A percentile compares a stretch with the other conserved stretches of the same genome.
Conservation (phyloP, 2,113 vertebrate genomes). For the Ammospiza caudacuta region DNA sequence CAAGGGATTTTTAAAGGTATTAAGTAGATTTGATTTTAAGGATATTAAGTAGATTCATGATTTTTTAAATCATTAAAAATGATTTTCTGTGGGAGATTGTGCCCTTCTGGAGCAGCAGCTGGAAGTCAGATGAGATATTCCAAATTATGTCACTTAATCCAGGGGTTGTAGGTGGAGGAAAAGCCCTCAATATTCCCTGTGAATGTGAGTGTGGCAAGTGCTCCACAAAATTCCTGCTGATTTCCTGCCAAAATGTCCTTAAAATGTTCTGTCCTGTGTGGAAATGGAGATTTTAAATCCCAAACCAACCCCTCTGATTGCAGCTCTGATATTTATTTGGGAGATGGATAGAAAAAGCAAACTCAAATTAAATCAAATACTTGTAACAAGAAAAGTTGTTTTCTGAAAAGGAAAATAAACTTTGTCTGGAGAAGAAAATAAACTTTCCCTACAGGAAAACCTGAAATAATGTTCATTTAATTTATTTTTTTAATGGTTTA, state of each 20-base stretch:
- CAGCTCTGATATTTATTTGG: not conserved
- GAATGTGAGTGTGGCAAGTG: not conserved
- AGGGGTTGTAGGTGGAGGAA: not conserved
- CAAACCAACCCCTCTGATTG: not conserved
- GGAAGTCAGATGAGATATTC: not conserved
- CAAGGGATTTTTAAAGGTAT: not conserved
- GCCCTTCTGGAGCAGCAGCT: not conserved
- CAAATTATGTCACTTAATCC: not conserved
- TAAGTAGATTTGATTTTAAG: not conserved
- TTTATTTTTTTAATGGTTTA: not conserved
- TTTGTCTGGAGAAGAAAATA: not conserved
- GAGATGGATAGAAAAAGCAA: not conserved
- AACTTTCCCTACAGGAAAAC: not conserved
- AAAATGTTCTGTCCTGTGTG: not conserved
- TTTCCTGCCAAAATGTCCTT: not conserved
- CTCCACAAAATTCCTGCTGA: not conserved
- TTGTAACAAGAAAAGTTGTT: not conserved
- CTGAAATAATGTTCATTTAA: not conserved
- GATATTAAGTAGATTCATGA: not conserved
- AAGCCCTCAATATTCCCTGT: rapidly evolving
- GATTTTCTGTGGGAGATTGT: not conserved
- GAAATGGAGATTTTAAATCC: not conserved
- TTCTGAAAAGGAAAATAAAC: not conserved
- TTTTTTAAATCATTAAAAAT: not conserved
- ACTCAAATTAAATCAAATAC: not conserved